These are phyloP conservation scores for Geodia barretti DNA, from an alignment of 37 sponge, comb jelly and placozoan species.

Conservation along the genomic window DNA sequence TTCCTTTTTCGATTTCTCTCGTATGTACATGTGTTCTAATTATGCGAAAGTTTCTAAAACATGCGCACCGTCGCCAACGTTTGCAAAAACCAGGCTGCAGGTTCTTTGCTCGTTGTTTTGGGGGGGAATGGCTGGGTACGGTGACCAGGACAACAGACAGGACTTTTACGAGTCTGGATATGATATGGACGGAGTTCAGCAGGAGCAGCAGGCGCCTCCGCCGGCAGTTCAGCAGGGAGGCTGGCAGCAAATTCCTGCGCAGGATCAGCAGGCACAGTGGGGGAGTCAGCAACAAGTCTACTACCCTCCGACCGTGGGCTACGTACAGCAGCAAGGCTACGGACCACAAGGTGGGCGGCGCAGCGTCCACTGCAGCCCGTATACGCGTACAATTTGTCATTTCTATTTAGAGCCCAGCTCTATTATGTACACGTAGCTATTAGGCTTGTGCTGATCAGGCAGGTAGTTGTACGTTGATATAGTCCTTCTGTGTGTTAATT, in stretches of 20 bases:
- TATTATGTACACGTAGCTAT: neutral
- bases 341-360: neutral
- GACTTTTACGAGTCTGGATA: slow-evolving; percentile 31
- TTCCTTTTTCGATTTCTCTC: neutral
- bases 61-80: neutral
- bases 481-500: neutral
- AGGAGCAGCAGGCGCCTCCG: neutral
- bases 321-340: no score
- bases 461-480: no score
- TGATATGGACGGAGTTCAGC: slow-evolving; percentile 19
- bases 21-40: neutral
- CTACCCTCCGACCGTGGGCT: no score
- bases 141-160: neutral
- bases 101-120: no score
- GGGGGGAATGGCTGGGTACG: slow-evolving; percentile 11
- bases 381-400: neutral
- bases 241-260: neutral
- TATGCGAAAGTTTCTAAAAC: no score
- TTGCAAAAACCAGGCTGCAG: no score
- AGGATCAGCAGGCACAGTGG: neutral
- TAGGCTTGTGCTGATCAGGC: neutral
- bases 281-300: neutral
- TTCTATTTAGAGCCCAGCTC: no score
- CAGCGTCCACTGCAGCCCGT: neutral
- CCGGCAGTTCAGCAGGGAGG: neutral